Base-by-base conservation (phyloP, 2,888 invertebrate genomes). In the Drosophila kokeensis region DNA sequence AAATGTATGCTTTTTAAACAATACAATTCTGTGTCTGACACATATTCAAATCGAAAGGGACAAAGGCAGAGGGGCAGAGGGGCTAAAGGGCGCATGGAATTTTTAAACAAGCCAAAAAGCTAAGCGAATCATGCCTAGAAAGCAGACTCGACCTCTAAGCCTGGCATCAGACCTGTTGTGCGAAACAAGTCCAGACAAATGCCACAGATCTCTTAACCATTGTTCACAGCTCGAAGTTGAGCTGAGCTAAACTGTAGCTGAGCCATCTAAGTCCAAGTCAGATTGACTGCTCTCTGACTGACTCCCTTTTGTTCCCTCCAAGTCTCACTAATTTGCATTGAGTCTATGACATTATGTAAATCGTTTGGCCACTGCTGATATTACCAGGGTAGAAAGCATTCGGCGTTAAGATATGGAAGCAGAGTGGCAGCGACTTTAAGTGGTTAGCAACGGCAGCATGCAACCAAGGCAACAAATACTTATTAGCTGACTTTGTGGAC, bases 401-500 rank as follows among this genome's bases (percentile, higher is more conserved):
- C 40, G 40, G 10, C 21, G 1, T 1, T 5, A 11, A 21, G 74
- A 73, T 69, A 78, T 64, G 76, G 60, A 53, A 70, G 67, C 70
- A 74, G 38, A 70, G 58, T 73, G 67, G 71, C 68, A 75, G 65
- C 70, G 73, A 73, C 76, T 73, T 69, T 82, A 86, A 89, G 85
- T 82, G 81, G 88, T 81, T 87, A 77, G 85, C 82, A 82, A 75
- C 71, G 69, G 76, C 74, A 61, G 32, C 53, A 67, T 69, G 50
- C 61, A 62, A 52, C 40, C 30, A 65, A 21, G 24, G 53, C 48
- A 66, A 48, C 58, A 45, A 55, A 60, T 60, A 79, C 81, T 83
- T 86, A 87, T 88, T 88, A 73, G 89, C 73, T 75, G 64, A 48
- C 21, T 24, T 21, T n/a, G 4, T 15, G 30, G 36, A 50, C 13